phyloP scores from a whole-genome alignment of 2,797 vertebrate genomes.

The Remorina albescens region DNA sequence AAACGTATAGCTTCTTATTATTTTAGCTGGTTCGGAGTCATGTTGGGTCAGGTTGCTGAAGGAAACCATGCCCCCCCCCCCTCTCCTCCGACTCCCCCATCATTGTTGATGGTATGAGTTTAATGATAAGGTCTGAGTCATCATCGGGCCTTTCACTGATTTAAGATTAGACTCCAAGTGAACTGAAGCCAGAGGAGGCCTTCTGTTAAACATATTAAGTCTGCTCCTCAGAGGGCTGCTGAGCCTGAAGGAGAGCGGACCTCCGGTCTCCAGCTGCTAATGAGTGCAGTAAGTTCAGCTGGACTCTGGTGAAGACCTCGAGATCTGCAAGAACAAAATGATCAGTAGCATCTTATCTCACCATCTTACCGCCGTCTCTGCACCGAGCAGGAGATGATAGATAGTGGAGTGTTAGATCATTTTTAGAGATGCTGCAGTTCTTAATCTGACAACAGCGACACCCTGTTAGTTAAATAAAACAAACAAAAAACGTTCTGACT shows the following conservation, averaged over 20 bases:
- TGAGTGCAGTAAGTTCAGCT: not conserved
- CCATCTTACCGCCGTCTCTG: not conserved
- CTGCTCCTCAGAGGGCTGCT: constrained; percentile 8
- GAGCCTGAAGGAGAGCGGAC: not conserved
- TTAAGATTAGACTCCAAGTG: constrained; percentile 56
- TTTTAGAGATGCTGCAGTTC: not conserved
- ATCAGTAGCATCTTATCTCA: not conserved
- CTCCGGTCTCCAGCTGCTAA: not conserved
- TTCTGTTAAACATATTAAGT: constrained; percentile 45
- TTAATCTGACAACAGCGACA: not conserved
- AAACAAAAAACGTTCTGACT: not conserved
- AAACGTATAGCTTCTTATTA: not conserved
- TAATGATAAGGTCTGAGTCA: constrained; percentile 22
- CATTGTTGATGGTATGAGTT: constrained; percentile 12
- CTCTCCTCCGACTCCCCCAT: too few species aligned
- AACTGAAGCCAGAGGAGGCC: constrained; percentile 30
- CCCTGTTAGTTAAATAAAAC: not conserved
- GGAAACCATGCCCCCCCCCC: not conserved
- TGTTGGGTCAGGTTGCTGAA: not conserved
- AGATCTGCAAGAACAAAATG: not conserved
- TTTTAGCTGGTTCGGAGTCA: not conserved
- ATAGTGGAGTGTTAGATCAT: too few species aligned
- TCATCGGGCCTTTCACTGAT: constrained; percentile 15
- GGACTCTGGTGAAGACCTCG: not conserved
- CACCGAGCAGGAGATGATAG: not conserved